Conservation (phyloP, 2,113 vertebrate genomes). For the Crotophaga sulcirostris region DNA sequence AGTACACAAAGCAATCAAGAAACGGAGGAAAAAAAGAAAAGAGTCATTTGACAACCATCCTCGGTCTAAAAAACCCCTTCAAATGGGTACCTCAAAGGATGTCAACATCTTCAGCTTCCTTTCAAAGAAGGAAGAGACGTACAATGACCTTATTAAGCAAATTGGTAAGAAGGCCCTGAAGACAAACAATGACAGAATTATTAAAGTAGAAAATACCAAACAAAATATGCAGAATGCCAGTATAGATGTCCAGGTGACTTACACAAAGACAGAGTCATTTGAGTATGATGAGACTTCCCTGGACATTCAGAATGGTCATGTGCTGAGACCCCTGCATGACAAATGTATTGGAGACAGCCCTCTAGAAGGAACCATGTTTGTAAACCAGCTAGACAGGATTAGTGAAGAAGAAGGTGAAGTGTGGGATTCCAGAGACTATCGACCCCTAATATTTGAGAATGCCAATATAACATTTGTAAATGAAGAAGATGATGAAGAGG, state of each 20-base stretch:
- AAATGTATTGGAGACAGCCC: slow-evolving; percentile 64
- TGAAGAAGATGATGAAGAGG: slow-evolving; percentile 75
- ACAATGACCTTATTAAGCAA: slow-evolving; percentile 96
- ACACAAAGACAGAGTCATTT: slow-evolving; percentile 86
- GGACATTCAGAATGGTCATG: slow-evolving; percentile 73
- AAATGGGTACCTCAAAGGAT: slow-evolving; percentile 80
- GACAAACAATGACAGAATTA: slow-evolving; percentile 54
- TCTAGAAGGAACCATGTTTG: slow-evolving; percentile 70
- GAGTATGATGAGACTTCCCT: slow-evolving; percentile 80
- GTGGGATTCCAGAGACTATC: slow-evolving; percentile 89
- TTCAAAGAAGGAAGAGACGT: slow-evolving; percentile 93
- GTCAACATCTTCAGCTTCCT: slow-evolving; percentile 94
- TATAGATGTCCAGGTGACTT: slow-evolving; percentile 85
- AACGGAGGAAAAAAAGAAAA: slow-evolving; percentile 89
- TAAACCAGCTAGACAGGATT: slow-evolving; percentile 93
- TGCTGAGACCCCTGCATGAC: slow-evolving; percentile 74
- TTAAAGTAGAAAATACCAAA: slow-evolving; percentile 65
- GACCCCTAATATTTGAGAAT: slow-evolving; percentile 84
- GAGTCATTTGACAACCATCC: slow-evolving; percentile 87
- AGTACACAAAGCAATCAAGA: slow-evolving; percentile 97
- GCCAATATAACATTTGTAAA: slow-evolving; percentile 87
- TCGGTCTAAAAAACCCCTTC: slow-evolving; percentile 79
- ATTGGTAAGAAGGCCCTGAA: slow-evolving; percentile 84
- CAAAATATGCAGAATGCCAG: slow-evolving; percentile 76
- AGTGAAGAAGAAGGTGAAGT: slow-evolving; percentile 79